Evolutionary conservation across 2,888 invertebrate genomes (phyloP), one percentile per base, ranked within the genome.

Genomic region (Ganaspis brasiliensis): DNA sequence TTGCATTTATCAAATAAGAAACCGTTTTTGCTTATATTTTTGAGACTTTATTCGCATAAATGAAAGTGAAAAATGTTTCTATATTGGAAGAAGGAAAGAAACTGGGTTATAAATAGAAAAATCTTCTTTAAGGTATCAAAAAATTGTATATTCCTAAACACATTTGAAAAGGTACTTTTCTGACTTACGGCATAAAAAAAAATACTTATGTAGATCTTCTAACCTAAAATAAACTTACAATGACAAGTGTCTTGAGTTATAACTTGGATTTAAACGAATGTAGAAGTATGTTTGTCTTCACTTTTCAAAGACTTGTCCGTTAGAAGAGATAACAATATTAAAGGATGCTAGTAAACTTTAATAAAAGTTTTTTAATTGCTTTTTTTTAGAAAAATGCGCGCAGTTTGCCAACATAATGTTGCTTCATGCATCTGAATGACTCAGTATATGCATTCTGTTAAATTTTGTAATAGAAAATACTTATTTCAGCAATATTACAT

Each of bases 61-160:
- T n/a, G n/a, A n/a, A n/a, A n/a, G n/a, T n/a, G n/a, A n/a, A n/a
- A n/a, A n/a, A n/a, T n/a, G n/a, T n/a, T n/a, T n/a, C n/a, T n/a
- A n/a, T n/a, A n/a, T n/a, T n/a, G 16, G 10, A 31, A 3, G 16
- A 56, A 59, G 59, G 59, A n/a, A 59, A 31, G 3, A 24, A 57
- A 21, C 3, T 8, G n/a, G 31, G 31, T 5, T 21, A 14, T n/a
- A 59, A 59, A 26, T 31, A n/a, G n/a, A 59, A 59, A 59, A n/a
- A 59, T n/a, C 2, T 1, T 9, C 8, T 31, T 26, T 59, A 59
- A 59, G 59, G 59, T 59, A 59, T 59, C 59, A 59, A 59, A 59
- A 59, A 59, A 59, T 31, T 59, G n/a, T 59, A 59, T 59, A 59
- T 59, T 59, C 59, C 59, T 31, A 59, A n/a, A 26, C 59, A 26